These are phyloP conservation scores for Callyntrura sp. DNA, from an alignment of 2,888 invertebrate species.

Conservation along the genomic window DNA sequence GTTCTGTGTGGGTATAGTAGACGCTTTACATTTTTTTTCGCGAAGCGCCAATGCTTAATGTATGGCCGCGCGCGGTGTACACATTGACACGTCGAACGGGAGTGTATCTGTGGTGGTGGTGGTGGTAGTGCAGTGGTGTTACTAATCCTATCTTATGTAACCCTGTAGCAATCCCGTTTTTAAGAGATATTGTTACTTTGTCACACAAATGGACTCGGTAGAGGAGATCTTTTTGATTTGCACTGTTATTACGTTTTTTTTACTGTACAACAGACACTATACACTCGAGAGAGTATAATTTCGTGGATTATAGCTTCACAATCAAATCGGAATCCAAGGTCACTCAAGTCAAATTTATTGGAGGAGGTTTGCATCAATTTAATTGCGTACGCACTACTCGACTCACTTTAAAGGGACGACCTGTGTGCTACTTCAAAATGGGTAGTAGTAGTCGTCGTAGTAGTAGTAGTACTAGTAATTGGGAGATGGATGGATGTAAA, in stretches of 20 bases:
- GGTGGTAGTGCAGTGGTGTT: too few species aligned
- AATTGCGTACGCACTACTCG: neutral
- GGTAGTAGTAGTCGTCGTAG: neutral
- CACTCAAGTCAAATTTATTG: constrained; percentile 13
- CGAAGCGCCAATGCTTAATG: neutral
- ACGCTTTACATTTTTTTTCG: neutral
- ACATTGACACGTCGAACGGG: constrained; percentile 28
- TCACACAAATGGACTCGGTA: constrained; percentile 35
- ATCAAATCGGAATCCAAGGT: constrained; percentile 47
- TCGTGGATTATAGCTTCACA: constrained; percentile 13
- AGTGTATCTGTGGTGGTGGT: too few species aligned
- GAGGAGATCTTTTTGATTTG: neutral
- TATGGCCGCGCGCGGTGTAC: neutral
- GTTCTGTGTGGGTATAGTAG: neutral
- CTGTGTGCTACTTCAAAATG: neutral
- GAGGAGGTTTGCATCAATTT: neutral
- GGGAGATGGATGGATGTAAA: too few species aligned
- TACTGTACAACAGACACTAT: neutral
- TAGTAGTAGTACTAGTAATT: too few species aligned
- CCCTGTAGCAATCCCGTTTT: constrained; percentile 52
- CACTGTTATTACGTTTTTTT: neutral
- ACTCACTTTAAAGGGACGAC: neutral
- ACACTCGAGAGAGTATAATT: constrained; percentile 2
- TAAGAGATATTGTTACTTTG: constrained; percentile 30
- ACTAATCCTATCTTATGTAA: constrained; percentile 44